Evolutionary conservation across 2,113 vertebrate species (phyloP), one percentile per base, ranked within the genome.

Genomic region (Platanista minor): DNA sequence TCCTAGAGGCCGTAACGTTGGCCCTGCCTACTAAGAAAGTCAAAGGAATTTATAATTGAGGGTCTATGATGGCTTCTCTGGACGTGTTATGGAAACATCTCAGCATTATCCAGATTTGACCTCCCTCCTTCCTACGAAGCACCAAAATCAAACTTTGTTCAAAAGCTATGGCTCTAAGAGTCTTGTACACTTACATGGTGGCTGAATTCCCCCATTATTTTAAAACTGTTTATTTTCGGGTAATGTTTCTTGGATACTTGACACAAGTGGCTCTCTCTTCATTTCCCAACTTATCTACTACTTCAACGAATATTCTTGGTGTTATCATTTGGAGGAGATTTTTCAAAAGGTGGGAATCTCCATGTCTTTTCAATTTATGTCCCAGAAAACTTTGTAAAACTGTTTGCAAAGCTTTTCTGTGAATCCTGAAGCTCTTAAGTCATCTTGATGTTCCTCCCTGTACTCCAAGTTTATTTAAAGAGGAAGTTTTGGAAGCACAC

Each of bases 271-370:
- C 14, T 97, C 91, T 52, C 21, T 78, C 39, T 97, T 97, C 78
- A 97, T 97, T 74, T 91, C 72, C 27, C n/a, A 71, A 62, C 69
- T 95, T 64, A 93, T 72, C 49, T n/a, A n/a, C 10, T 72, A 36
- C 36, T 64, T 97, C 43, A 93, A 78, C 78, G 6, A 86, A 10
- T 91, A 91, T 46, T 93, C 78, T 71, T 97, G 95, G 66, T 69
- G 31, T 67, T 18, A 64, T n/a, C 72, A 96, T 80, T 83, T 97
- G 62, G 83, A 97, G 39, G 87, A 96, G 23, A 84, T 95, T 86
- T 97, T 98, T 82, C 3, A 67, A 83, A 96, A 96, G 87, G 87
- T 97, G 96, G 3, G 36, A 5, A 4, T 81, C 13, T 59, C 69
- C 25, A 52, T 67, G 15, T 82, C 18, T 89, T 36, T 88, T 75